phyloP scores from a whole-genome alignment of 2,113 vertebrate species.

The Dipodomys spectabilis region DNA sequence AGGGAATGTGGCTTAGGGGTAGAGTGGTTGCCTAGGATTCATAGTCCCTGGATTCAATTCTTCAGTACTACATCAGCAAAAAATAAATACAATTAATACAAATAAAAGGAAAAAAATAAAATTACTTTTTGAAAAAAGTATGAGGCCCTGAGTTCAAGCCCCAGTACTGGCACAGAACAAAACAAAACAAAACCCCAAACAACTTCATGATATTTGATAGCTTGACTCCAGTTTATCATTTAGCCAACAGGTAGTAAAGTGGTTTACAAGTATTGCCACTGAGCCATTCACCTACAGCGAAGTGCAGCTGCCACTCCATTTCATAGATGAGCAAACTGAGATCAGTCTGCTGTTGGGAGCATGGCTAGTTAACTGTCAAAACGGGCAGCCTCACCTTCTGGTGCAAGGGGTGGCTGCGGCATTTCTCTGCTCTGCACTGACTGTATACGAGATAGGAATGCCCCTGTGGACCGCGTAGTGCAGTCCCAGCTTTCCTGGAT shows the following conservation, averaged over 20 bases:
- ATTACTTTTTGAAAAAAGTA: not conserved
- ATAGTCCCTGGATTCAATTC: not conserved
- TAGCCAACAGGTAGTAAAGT: not conserved
- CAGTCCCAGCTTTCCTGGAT: not conserved
- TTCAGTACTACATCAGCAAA: not conserved
- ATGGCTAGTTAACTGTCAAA: not conserved
- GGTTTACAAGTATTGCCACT: not conserved
- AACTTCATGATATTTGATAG: slow-evolving; percentile 31
- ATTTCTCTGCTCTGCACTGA: not conserved
- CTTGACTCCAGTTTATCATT: slow-evolving; percentile 1
- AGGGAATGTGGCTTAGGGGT: not conserved
- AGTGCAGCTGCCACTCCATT: not conserved
- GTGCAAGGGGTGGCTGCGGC: not conserved
- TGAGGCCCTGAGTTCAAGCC: too few relatives aligned
- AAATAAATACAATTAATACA: too few relatives aligned
- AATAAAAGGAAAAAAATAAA: not conserved
- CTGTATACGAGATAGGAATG: not conserved
- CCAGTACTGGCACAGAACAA: too few relatives aligned
- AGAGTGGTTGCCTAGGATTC: not conserved
- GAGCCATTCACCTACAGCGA: not conserved
- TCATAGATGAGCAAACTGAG: not conserved
- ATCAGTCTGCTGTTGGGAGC: not conserved
- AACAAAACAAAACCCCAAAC: not conserved
- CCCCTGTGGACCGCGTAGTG: not conserved
- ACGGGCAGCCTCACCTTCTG: not conserved